These are phyloP conservation scores for Dissostichus mawsoni DNA, from an alignment of 2,113 vertebrate genomes.

Conservation along the genomic window DNA sequence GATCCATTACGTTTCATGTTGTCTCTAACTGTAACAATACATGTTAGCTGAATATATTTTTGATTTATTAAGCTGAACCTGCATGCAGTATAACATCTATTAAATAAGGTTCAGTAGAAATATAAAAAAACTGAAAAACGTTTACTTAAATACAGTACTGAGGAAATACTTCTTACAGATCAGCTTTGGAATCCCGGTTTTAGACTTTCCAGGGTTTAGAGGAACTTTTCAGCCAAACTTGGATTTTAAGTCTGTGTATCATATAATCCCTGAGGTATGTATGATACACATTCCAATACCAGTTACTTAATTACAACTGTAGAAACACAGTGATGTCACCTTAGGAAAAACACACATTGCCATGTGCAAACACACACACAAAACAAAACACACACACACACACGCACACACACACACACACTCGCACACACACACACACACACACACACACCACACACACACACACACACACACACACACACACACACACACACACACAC, in stretches of 20 bases:
- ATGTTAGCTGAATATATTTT: not conserved
- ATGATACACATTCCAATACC: not conserved
- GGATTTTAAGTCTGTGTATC: too few species aligned
- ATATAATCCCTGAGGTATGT: slow-evolving; percentile 9
- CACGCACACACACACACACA: slow-evolving; percentile 43
- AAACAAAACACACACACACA: slow-evolving; percentile 14
- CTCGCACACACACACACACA: slow-evolving; percentile 38
- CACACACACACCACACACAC: slow-evolving; percentile 10
- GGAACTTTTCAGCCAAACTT: slow-evolving; percentile 19
- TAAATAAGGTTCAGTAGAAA: not conserved
- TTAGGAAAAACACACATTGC: slow-evolving; percentile 14
- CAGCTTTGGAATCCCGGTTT: not conserved
- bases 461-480: slow-evolving; percentile 39
- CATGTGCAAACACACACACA: slow-evolving; percentile 12
- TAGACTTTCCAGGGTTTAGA: not conserved
- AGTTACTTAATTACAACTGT: too few species aligned
- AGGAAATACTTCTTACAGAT: not conserved
- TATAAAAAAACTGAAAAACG: not conserved
- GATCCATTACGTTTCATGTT: too few species aligned
- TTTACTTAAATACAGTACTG: not conserved
- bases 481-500: slow-evolving; percentile 33
- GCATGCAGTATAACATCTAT: not conserved
- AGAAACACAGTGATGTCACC: too few species aligned
- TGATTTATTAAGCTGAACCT: not conserved
- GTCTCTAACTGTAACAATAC: too few species aligned